Conservation (phyloP, 2,113 vertebrate species). For the Melanocharis versteri region DNA sequence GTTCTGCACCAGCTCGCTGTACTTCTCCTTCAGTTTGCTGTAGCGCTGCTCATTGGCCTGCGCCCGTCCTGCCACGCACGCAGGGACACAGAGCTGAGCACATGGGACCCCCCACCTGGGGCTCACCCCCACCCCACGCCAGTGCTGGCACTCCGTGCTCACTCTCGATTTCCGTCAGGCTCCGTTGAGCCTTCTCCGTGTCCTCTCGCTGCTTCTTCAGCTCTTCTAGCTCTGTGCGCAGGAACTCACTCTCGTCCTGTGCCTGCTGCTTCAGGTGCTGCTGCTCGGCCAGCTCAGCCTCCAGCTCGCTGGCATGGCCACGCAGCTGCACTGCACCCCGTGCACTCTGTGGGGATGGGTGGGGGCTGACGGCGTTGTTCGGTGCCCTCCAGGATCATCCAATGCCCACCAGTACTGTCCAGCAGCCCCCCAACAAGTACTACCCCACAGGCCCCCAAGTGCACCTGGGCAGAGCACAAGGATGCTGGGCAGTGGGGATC, state of each 20-base stretch:
- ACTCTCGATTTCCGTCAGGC: slow-evolving; percentile 93
- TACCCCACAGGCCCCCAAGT: fast-evolving
- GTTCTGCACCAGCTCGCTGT: slow-evolving; percentile 92
- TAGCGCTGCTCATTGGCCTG: slow-evolving; percentile 96
- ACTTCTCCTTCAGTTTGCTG: slow-evolving; percentile 96
- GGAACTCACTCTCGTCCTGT: slow-evolving; percentile 86
- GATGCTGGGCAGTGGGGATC: not conserved
- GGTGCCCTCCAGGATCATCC: fast-evolving
- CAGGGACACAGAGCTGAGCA: not conserved
- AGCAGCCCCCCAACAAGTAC: fast-evolving
- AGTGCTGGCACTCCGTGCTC: not conserved
- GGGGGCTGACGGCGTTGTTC: fast-evolving
- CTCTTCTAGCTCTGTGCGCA: slow-evolving; percentile 89
- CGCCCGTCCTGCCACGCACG: slow-evolving; percentile 76
- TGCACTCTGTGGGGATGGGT: slow-evolving; percentile 63
- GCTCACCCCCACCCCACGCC: not conserved
- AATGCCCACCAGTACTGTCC: not conserved
- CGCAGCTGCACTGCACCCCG: slow-evolving; percentile 83
- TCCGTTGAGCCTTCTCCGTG: slow-evolving; percentile 93
- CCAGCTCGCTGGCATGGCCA: slow-evolving; percentile 86
- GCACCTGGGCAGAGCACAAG: not conserved
- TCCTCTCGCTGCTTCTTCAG: slow-evolving; percentile 86
- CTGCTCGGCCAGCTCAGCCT: slow-evolving; percentile 94
- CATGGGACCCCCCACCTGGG: fast-evolving
- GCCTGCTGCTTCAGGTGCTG: slow-evolving; percentile 91